Percentiles rank a stretch among this genome's conserved stretches.
Evolutionary conservation across 2,797 vertebrate species (phyloP).

Genomic region (Naso thynnoides): DNA sequence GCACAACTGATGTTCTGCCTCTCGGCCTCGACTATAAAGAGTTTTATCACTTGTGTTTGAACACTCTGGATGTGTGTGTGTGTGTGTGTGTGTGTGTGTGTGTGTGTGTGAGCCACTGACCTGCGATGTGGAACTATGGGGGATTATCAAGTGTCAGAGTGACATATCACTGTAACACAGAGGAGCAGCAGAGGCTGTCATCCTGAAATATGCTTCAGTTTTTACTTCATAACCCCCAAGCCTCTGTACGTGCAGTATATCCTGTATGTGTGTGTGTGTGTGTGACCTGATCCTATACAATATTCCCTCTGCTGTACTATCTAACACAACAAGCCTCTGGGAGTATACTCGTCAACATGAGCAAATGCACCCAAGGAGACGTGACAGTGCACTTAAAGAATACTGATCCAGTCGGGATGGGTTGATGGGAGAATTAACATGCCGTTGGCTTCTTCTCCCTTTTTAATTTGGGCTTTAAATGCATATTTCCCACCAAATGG

Average conservation of each 20-base stretch:
- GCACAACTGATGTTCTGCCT: slow-evolving; percentile 43
- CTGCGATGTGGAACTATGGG: slow-evolving; percentile 71
- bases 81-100: slow-evolving; percentile 14
- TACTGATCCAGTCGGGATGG: slow-evolving; percentile 50
- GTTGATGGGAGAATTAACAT: slow-evolving; percentile 52
- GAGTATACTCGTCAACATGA: slow-evolving; percentile 56
- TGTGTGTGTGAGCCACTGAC: slow-evolving; percentile 45
- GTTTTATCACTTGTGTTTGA: slow-evolving; percentile 54
- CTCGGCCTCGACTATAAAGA: slow-evolving; percentile 44
- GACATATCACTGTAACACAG: slow-evolving; percentile 74
- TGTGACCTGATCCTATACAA: slow-evolving; percentile 39
- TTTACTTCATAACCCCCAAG: slow-evolving; percentile 67
- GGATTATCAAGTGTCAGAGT: slow-evolving; percentile 81
- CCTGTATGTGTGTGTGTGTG: slow-evolving; percentile 29
- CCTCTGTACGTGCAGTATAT: slow-evolving; percentile 27
- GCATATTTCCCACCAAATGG: slow-evolving; percentile 34
- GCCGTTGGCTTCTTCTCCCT: slow-evolving; percentile 26
- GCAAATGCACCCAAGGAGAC: slow-evolving; percentile 38
- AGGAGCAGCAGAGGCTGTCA: slow-evolving; percentile 71
- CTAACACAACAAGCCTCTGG: slow-evolving; percentile 48
- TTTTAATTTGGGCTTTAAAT: slow-evolving; percentile 56
- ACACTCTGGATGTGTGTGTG: slow-evolving; percentile 25
- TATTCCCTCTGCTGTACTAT: slow-evolving; percentile 43
- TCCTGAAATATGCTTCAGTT: slow-evolving; percentile 76
- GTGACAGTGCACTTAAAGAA: slow-evolving; percentile 58